phyloP scores from a whole-genome alignment of 2,113 vertebrate species.

The Phycodurus eques region DNA sequence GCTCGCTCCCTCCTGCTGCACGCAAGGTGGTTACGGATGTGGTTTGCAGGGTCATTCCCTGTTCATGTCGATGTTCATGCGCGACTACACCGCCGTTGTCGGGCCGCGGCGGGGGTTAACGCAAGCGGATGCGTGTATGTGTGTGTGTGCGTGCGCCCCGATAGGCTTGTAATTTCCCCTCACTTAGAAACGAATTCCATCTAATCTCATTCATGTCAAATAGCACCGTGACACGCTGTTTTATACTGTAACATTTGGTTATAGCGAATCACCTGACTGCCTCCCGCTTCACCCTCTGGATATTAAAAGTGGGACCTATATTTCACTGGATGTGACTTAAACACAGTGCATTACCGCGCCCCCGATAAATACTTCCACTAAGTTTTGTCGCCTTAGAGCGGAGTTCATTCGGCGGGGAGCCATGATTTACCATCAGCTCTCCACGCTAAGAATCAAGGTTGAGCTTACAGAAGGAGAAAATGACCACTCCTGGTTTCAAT shows the following conservation, averaged over 20 bases:
- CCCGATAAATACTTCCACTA: constrained; percentile 55
- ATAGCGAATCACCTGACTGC: constrained; percentile 73
- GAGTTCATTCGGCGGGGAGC: constrained; percentile 10
- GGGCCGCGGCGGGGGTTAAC: constrained; percentile 54
- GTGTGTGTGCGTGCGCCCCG: constrained; percentile 34
- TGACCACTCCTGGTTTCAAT: constrained; percentile 19
- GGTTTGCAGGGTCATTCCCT: constrained; percentile 66
- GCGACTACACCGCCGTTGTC: constrained; percentile 64
- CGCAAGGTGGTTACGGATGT: constrained; percentile 52
- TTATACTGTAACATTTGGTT: constrained; percentile 80
- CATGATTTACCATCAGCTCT: constrained; percentile 35
- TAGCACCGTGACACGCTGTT: constrained; percentile 74
- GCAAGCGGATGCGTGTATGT: constrained; percentile 33
- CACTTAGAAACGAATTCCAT: constrained; percentile 81
- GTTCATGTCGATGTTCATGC: constrained; percentile 71
- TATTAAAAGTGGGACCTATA: constrained; percentile 74
- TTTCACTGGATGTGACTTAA: constrained; percentile 73
- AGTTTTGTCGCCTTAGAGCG: constrained; percentile 29
- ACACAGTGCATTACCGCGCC: constrained; percentile 67
- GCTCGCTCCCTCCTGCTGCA: constrained; percentile 53
- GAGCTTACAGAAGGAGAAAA: constrained; percentile 42
- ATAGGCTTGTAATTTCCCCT: constrained; percentile 77
- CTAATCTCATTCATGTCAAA: constrained; percentile 83
- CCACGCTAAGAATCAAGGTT: constrained; percentile 42
- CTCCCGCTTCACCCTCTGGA: constrained; percentile 71